Evolutionary conservation across 2,113 vertebrate species (phyloP).

Genomic region (Ranitomeya imitator): DNA sequence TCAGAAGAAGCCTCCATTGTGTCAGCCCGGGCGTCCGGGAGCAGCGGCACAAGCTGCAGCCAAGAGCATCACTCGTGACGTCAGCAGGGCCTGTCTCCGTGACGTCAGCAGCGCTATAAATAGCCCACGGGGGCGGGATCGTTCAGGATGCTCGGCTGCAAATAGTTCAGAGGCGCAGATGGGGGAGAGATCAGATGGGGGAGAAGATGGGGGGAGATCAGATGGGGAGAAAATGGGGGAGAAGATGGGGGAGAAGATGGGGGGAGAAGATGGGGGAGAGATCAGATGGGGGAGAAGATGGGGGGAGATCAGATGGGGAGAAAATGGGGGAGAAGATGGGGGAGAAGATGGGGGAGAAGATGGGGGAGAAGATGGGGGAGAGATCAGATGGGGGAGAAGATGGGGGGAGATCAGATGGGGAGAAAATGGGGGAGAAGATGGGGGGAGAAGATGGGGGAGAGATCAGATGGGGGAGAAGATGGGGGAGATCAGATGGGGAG

Average conservation of each 20-base stretch:
- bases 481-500: too few relatives aligned
- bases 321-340: too few relatives aligned
- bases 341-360: too few relatives aligned
- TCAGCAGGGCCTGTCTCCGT: slow-evolving; percentile 70
- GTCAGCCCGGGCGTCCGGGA: slow-evolving; percentile 41
- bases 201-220: not conserved
- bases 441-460: too few relatives aligned
- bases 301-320: too few relatives aligned
- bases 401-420: too few relatives aligned
- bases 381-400: not conserved
- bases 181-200: not conserved
- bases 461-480: too few relatives aligned
- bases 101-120: slow-evolving; percentile 67
- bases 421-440: too few relatives aligned
- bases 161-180: slow-evolving; percentile 37
- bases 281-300: too few relatives aligned
- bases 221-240: slow-evolving; percentile 4
- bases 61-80: slow-evolving; percentile 71
- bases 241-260: too few relatives aligned
- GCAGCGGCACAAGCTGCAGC: slow-evolving; percentile 61
- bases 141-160: not conserved
- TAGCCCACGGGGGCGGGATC: slow-evolving; percentile 40
- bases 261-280: too few relatives aligned
- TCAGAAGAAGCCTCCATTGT: slow-evolving; percentile 59
- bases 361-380: not conserved